Base-by-base conservation (phyloP, 2,888 invertebrate species). In the Cephus rjabovi region DNA sequence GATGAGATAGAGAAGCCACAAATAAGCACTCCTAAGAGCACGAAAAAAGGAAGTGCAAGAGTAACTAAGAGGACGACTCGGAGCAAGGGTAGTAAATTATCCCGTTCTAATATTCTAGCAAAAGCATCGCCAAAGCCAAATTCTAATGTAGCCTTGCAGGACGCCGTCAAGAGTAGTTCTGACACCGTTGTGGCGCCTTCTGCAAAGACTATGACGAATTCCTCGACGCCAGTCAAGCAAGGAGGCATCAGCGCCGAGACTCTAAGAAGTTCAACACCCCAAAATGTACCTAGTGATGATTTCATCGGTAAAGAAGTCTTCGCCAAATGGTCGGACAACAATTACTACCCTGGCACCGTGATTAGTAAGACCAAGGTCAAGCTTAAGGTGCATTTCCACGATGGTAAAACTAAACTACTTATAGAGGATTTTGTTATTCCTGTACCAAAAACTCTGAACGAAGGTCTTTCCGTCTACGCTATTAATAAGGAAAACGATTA, bases 241-340 rank as follows among this genome's bases (percentile, higher is more conserved):
- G 23, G 23, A 12, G 33, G 31, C 11, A 71, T 31, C 31, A 31
- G 6, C 9, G 71, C 31, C 71, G 71, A 71, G 15, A 34, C 71
- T 12, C 37, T 73, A 33, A 73, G 79, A n/a, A 79, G 76, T 30
- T 34, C 74, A 4, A 79, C 76, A 3, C 79, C 79, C 23, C 79
- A 79, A 56, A 79, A 76, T 76, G 73, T 76, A 56, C 74, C 74
- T 15, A 79, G 37, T 1, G 89, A 89, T 34, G 84, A 86, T 4
- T 75, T 90, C n/a, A 81, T 88, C 3, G 90, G 90, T 0, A 89
- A 88, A 68, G 84, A 88, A 35, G 95, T 95, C 0, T 92, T 95
- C 83, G 95, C 95, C 0, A 94, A 94, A 88, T 95, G 95, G 95
- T 93, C 94, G 0, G 95, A 95, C 86, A 94, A 94, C 84, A 93